phyloP scores from a whole-genome alignment of 2,113 vertebrate species.

The Furnarius figulus region DNA sequence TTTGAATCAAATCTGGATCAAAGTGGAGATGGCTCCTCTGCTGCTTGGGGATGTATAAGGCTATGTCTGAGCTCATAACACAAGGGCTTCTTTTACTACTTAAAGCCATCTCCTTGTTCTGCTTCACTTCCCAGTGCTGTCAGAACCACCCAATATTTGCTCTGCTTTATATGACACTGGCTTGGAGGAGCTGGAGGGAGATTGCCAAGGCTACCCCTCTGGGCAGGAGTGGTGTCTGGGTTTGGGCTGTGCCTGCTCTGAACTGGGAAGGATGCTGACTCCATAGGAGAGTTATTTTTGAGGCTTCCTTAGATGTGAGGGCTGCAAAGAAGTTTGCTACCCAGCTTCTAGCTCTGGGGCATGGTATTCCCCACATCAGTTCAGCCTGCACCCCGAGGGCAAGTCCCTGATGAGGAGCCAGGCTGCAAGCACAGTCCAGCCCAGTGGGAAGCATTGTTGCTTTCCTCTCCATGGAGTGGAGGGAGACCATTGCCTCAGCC shows the following conservation, averaged over 20 bases:
- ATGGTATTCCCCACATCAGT: fast-evolving
- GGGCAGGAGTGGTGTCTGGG: fast-evolving
- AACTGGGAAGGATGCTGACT: background rate
- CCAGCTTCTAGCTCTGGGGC: background rate
- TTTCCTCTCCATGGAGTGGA: background rate
- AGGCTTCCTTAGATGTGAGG: background rate
- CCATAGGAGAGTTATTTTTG: background rate
- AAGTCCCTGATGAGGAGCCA: fast-evolving
- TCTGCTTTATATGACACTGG: background rate
- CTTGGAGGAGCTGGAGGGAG: background rate
- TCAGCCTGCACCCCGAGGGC: background rate
- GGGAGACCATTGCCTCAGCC: fast-evolving
- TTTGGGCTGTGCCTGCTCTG: background rate
- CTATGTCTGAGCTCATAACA: background rate
- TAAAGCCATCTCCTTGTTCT: background rate
- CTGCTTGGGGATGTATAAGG: slow-evolving; percentile 1
- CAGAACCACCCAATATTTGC: background rate
- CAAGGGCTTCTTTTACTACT: slow-evolving; percentile 18
- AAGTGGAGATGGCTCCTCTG: slow-evolving; percentile 26
- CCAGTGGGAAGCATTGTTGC: fast-evolving
- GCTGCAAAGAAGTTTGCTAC: background rate
- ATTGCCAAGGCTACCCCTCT: background rate
- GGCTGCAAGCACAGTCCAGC: background rate
- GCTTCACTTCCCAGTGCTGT: background rate
- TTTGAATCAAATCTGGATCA: slow-evolving; percentile 26